Evolutionary conservation across 1,140 invertebrate species (phyloP).

Genomic region (Oryctes rhinoceros): DNA sequence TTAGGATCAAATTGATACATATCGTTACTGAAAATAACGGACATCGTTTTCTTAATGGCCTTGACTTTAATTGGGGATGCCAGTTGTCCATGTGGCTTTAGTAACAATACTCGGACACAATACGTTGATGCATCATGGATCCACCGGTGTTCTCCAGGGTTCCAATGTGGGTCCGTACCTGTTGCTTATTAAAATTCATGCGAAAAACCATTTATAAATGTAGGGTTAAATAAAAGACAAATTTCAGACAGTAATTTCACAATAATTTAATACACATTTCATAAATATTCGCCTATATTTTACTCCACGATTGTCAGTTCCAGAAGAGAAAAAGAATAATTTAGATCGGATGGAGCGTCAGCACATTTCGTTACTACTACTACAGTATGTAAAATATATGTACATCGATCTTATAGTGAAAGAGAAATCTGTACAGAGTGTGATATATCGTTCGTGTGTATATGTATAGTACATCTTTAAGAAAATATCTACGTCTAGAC

Average conservation of each 20-base stretch:
- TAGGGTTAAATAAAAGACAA: slow-evolving; percentile 10
- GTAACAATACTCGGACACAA: too few relatives aligned
- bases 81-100: too few relatives aligned
- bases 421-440: slow-evolving; percentile 8
- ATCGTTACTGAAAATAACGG: too few relatives aligned
- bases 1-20: too few relatives aligned
- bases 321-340: not conserved
- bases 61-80: too few relatives aligned
- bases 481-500: slow-evolving; percentile 12
- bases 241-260: slow-evolving; percentile 23
- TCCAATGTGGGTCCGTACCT: not conserved
- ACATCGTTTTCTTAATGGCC: too few relatives aligned
- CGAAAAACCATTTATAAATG: not conserved
- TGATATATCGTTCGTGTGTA: not conserved
- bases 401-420: not conserved
- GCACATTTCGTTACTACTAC: not conserved
- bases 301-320: slow-evolving; percentile 24
- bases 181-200: not conserved
- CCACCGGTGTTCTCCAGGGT: not conserved
- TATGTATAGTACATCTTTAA: not conserved
- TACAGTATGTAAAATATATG: slow-evolving; percentile 19
- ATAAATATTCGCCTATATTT: slow-evolving; percentile 6
- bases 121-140: too few relatives aligned
- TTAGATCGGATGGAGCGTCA: not conserved
- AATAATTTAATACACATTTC: slow-evolving; percentile 33